Percentiles rank a stretch among this genome's conserved stretches.
Conservation (phyloP, 64 coral and sea anemone species). For the Astreopora myriophthalma region DNA sequence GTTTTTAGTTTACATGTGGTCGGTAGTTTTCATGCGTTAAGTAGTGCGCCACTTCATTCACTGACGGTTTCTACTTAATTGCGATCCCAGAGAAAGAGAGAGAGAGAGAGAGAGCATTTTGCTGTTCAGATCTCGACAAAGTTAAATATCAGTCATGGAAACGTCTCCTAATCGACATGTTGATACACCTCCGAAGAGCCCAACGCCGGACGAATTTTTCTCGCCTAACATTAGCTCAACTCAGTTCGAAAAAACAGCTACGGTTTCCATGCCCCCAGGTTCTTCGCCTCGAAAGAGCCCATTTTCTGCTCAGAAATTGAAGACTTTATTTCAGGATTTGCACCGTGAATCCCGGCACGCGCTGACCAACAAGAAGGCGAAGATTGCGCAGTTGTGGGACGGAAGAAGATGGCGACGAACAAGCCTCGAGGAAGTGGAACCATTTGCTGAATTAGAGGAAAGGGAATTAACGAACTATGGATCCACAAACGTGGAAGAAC, state of each 20-base stretch:
- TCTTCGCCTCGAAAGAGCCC: constrained; percentile 12
- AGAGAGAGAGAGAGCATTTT: neutral
- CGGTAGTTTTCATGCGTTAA: neutral
- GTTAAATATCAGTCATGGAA: neutral
- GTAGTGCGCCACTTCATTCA: neutral
- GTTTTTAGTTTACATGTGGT: no score
- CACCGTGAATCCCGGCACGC: constrained; percentile 54
- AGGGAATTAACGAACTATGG: constrained; percentile 43
- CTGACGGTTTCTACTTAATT: no score
- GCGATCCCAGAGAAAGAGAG: neutral
- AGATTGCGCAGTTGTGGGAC: constrained; percentile 43
- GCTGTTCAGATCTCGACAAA: no score
- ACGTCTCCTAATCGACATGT: neutral
- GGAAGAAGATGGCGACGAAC: constrained; percentile 28
- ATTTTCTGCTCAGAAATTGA: constrained; percentile 21
- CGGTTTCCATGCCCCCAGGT: neutral
- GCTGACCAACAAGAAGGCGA: constrained; percentile 38
- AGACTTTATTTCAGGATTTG: constrained; percentile 71
- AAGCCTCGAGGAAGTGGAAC: constrained; percentile 34
- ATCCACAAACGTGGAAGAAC: neutral
- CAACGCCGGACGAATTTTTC: neutral
- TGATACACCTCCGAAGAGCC: neutral
- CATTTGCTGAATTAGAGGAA: constrained; percentile 56
- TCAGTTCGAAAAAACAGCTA: neutral
- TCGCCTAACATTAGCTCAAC: neutral